Evolutionary conservation across 2,113 vertebrate genomes (phyloP).

Genomic region (Pedionomus torquatus): DNA sequence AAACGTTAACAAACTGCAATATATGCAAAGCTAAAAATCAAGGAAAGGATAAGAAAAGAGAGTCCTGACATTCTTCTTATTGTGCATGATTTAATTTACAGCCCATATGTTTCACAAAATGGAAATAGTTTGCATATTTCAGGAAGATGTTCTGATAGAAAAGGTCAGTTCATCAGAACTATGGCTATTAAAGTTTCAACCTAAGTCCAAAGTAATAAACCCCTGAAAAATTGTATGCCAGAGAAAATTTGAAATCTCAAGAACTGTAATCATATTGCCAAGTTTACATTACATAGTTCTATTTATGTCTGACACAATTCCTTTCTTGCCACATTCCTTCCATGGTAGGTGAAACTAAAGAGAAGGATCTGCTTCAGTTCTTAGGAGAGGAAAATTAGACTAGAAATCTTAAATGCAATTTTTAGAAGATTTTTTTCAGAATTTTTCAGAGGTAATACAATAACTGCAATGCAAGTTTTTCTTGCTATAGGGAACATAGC

Average conservation of each 20-base stretch:
- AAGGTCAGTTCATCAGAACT: neutral
- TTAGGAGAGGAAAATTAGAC: neutral
- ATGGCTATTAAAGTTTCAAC: neutral
- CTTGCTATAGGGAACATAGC: neutral
- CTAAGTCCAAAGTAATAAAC: neutral
- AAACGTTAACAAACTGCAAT: neutral
- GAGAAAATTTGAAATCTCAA: neutral
- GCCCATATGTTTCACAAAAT: neutral
- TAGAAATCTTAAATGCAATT: neutral
- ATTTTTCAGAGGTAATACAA: neutral
- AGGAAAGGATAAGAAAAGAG: neutral
- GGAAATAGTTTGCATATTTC: neutral
- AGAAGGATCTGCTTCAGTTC: neutral
- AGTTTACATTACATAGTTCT: neutral
- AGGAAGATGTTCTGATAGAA: neutral
- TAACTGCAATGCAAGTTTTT: neutral
- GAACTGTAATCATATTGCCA: neutral
- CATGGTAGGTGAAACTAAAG: neutral
- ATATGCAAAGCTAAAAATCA: neutral
- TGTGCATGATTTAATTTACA: neutral
- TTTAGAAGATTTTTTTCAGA: neutral
- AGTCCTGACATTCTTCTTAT: neutral
- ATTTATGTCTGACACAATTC: neutral
- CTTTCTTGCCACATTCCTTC: neutral
- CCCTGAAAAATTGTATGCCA: neutral